Evolutionary conservation across 1,140 invertebrate genomes (phyloP), one percentile per base, ranked within the genome.

Genomic region (Papilio xuthus): DNA sequence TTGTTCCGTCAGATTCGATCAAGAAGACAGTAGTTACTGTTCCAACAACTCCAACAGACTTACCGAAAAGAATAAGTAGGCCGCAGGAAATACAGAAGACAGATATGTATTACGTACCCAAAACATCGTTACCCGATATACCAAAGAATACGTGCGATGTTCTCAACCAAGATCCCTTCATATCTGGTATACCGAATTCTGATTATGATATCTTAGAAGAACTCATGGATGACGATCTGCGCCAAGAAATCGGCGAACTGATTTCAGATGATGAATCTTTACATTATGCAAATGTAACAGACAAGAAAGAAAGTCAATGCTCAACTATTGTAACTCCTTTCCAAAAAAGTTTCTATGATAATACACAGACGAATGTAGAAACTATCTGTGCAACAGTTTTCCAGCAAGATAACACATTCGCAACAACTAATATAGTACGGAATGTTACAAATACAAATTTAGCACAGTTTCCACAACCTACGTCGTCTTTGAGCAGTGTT

Each of bases 181-280:
- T 89, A 85, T 88, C 92, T 10, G 87, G 86, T 9, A 87, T 90
- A 82, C 85, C 79, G 0, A 90, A 89, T 82, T 88, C 89, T 15
- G 92, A 93, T 75, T 92, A 91, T 78, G 91, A 92, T 80, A 78
- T 93, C 18, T 79, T 94, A 82, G 91, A 90, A 53, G 92, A 92
- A 82, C 82, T 92, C 60, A 92, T 94, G 85, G 92, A 93, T 79
- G 91, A 93, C 77, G 92, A 93, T 41, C 80, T 94, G 42, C 85
- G 89, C 15, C 86, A 90, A 85, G 92, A 94, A 89, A 90, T 94
- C n/a, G 88, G 90, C 0, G 92, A 94, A 81, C 71, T 91, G 23
- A 87, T 84, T 47, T 90, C 88, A 28, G 92, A 93, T 80, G 92
- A 93, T n/a, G 90, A 92, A 81, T 72, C 67, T 10, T 60, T 41